Percentiles rank a stretch among this genome's conserved stretches.
These are phyloP conservation scores for Chrysopilus asiliformis DNA, from an alignment of 2,888 invertebrate species.

Conservation along the genomic window DNA sequence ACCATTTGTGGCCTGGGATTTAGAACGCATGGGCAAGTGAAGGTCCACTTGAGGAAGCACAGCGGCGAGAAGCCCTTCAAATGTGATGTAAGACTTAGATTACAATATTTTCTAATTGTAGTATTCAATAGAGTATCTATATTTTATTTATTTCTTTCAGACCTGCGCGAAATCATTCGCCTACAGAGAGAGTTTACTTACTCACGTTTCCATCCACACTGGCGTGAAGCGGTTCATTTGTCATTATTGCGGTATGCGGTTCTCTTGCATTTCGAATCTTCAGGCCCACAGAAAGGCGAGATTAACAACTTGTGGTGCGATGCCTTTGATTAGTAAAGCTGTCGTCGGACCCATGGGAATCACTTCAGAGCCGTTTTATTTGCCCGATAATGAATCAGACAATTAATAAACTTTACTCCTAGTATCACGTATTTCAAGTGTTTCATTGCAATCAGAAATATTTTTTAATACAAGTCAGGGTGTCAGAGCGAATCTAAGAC, in stretches of 20 bases:
- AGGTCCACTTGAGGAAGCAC: slow-evolving; percentile 35
- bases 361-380: too few species aligned
- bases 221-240: slow-evolving; percentile 40
- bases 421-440: too few species aligned
- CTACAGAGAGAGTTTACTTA: slow-evolving; percentile 39
- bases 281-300: slow-evolving; percentile 39
- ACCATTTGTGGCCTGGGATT: slow-evolving; percentile 30
- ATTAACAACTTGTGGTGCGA: slow-evolving; percentile 34
- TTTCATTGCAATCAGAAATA: too few species aligned
- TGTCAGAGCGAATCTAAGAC: too few species aligned
- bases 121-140: too few species aligned
- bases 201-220: slow-evolving; percentile 39
- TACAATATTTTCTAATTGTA: too few species aligned
- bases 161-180: slow-evolving; percentile 36
- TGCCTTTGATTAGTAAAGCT: slow-evolving; percentile 31
- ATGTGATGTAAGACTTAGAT: slow-evolving; percentile 36
- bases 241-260: slow-evolving; percentile 38
- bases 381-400: too few species aligned
- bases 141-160: slow-evolving; percentile 17
- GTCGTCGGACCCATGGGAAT: slow-evolving; percentile 30
- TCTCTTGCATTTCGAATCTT: slow-evolving; percentile 41
- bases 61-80: slow-evolving; percentile 40
- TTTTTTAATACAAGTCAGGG: too few species aligned
- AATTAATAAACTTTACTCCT: too few species aligned
- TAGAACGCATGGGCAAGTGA: slow-evolving; percentile 30